A percentile compares a stretch with the other conserved stretches of the same genome.
Conservation (phyloP, 2,888 invertebrate species). For the Apamea monoglypha region DNA sequence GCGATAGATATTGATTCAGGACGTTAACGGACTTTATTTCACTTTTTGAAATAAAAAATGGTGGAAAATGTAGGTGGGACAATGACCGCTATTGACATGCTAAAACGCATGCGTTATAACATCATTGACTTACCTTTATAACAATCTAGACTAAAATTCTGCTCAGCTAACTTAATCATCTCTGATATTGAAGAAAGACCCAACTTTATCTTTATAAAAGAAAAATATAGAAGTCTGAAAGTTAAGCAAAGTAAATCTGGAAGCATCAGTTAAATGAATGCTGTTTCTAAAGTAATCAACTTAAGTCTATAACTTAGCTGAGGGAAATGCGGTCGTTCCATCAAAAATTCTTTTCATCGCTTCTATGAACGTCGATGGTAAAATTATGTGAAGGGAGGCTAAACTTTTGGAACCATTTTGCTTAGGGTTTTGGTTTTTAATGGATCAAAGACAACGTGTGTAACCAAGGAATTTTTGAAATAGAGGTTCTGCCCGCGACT, state of each 20-base stretch:
- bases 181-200: slow-evolving; percentile 39
- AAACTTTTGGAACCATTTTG: slow-evolving; percentile 17
- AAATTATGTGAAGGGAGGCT: slow-evolving; percentile 27
- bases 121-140: not conserved
- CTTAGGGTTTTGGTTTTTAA: not conserved
- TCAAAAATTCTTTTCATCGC: slow-evolving; percentile 47
- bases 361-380: slow-evolving; percentile 17
- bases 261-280: slow-evolving; percentile 49
- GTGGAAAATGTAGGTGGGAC: not conserved
- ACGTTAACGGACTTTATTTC: not conserved
- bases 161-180: slow-evolving; percentile 3
- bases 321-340: slow-evolving; percentile 31
- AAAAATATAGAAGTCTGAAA: slow-evolving; percentile 27
- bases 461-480: not conserved
- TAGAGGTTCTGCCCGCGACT: not conserved
- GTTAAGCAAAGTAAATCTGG: slow-evolving; percentile 35
- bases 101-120: not conserved
- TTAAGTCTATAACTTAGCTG: slow-evolving; percentile 34
- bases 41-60: not conserved
- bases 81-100: not conserved
- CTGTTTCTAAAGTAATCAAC: slow-evolving; percentile 47
- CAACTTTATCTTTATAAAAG: slow-evolving; percentile 24
- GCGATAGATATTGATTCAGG: not conserved
- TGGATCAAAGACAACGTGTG: not conserved
- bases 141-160: not conserved